Evolutionary conservation across 2,797 vertebrate genomes (phyloP).

Genomic region (Phoxinus dragarum): DNA sequence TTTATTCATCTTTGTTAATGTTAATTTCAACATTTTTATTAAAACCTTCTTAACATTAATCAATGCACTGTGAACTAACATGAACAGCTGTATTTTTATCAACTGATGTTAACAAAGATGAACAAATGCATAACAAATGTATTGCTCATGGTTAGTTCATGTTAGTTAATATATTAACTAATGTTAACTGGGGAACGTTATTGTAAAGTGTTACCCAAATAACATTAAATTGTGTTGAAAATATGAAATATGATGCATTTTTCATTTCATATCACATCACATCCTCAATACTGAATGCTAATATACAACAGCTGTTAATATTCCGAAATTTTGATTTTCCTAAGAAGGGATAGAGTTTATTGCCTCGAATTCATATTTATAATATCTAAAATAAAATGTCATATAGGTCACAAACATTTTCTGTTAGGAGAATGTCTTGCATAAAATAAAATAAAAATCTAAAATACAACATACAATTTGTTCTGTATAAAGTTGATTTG

Average conservation of each 20-base stretch:
- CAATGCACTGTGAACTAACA: too few relatives aligned
- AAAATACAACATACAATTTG: neutral
- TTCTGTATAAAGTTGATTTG: neutral
- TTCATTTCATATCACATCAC: neutral
- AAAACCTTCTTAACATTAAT: too few relatives aligned
- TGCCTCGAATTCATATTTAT: neutral
- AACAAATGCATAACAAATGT: too few relatives aligned
- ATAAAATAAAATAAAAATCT: neutral
- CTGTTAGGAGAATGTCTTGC: neutral
- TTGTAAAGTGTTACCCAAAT: neutral
- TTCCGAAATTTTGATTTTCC: neutral
- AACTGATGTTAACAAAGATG: too few relatives aligned
- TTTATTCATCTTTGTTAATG: too few relatives aligned
- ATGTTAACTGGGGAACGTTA: too few relatives aligned
- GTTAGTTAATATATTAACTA: too few relatives aligned
- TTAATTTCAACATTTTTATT: too few relatives aligned
- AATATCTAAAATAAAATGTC: neutral
- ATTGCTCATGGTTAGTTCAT: too few relatives aligned
- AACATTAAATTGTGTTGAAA: neutral
- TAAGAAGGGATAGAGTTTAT: neutral
- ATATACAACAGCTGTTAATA: neutral
- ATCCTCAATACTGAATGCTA: neutral
- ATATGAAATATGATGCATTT: neutral
- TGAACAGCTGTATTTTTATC: too few relatives aligned
- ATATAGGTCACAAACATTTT: neutral